These are phyloP conservation scores for Thalassaphorura encarpata DNA, from an alignment of 1,140 invertebrate species.

Conservation along the genomic window DNA sequence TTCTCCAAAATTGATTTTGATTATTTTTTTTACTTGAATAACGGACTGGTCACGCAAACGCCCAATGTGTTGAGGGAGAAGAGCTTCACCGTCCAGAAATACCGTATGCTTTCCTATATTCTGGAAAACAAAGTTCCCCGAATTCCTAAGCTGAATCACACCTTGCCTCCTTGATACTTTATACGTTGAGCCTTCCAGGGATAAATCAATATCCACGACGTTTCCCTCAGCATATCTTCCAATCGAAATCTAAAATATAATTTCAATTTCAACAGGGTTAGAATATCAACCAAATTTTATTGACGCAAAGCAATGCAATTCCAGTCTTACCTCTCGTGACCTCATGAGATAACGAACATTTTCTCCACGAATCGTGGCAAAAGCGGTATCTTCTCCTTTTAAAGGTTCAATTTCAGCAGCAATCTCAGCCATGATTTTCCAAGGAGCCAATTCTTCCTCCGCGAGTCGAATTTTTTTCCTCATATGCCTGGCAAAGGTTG, in stretches of 20 bases:
- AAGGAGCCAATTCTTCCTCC: constrained; percentile 78
- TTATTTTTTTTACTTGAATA: constrained; percentile 61
- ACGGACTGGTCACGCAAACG: constrained; percentile 87
- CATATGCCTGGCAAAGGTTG: constrained; percentile 9
- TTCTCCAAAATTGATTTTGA: not conserved
- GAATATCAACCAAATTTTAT: not conserved
- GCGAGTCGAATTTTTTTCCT: constrained; percentile 41
- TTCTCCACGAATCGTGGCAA: constrained; percentile 83
- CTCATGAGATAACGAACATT: constrained; percentile 90
- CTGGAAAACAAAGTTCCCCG: constrained; percentile 85
- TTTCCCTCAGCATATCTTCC: constrained; percentile 81
- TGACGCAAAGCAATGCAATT: not conserved
- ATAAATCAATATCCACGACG: constrained; percentile 80
- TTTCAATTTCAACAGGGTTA: constrained; percentile 8
- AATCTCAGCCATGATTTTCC: constrained; percentile 88
- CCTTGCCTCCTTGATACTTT: constrained; percentile 79
- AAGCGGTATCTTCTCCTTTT: constrained; percentile 71
- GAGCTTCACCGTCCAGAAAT: constrained; percentile 83
- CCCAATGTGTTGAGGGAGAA: constrained; percentile 73
- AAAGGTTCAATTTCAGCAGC: constrained; percentile 54
- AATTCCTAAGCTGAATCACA: constrained; percentile 78
- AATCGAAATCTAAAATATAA: constrained; percentile 63
- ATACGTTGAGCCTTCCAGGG: constrained; percentile 76
- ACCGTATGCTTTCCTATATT: constrained; percentile 93
- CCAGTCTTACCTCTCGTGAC: constrained; percentile 66